These are phyloP conservation scores for Fragum fragum DNA, from an alignment of 2,888 invertebrate species.

Conservation along the genomic window DNA sequence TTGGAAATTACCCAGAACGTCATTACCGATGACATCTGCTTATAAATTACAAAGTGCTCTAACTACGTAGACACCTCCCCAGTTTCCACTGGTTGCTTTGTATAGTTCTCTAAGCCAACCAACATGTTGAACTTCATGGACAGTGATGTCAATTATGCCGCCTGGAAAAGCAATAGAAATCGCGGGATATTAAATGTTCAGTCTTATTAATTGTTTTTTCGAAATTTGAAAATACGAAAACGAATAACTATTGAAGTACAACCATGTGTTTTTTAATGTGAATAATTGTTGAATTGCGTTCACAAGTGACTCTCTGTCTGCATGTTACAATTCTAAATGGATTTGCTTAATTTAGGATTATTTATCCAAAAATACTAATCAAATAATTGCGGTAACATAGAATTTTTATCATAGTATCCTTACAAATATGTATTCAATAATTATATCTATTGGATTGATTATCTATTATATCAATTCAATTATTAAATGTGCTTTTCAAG, in stretches of 20 bases:
- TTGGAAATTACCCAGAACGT: constrained; percentile 19
- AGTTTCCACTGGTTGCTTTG: constrained; percentile 50
- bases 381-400: no score
- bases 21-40: constrained; percentile 18
- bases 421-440: no score
- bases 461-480: no score
- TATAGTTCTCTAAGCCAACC: constrained; percentile 46
- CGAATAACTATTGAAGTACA: background rate
- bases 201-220: background rate
- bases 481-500: no score
- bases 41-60: constrained; percentile 34
- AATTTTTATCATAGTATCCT: no score
- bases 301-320: no score
- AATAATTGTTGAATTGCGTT: no score
- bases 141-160: constrained; percentile 59
- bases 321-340: no score
- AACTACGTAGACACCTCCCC: constrained; percentile 58
- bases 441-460: no score
- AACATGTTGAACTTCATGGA: constrained; percentile 44
- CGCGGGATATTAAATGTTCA: background rate
- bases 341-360: no score
- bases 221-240: background rate
- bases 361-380: no score
- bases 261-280: background rate
- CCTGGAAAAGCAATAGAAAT: constrained; percentile 18